Percentiles rank a stretch among this genome's conserved stretches.
Conservation (phyloP, 2,797 vertebrate genomes). For the Enteromius treurensis region DNA sequence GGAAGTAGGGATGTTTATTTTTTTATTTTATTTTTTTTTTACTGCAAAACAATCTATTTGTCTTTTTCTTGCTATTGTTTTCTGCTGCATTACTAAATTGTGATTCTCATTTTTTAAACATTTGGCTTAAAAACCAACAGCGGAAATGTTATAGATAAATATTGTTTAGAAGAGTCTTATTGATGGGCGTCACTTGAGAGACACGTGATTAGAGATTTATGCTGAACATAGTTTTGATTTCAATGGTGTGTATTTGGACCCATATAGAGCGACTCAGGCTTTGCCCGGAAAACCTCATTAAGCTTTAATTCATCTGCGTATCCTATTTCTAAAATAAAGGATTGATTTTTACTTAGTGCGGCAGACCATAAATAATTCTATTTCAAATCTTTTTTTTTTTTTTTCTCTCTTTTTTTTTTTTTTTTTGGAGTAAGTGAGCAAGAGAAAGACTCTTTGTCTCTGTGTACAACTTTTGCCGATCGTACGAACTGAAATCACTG, state of each 20-base stretch:
- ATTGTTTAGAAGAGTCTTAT: conserved; percentile 1
- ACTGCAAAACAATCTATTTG: background rate
- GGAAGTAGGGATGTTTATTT: background rate
- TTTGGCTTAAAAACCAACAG: background rate
- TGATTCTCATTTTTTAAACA: background rate
- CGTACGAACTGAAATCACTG: background rate
- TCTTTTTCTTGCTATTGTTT: conserved; percentile 1
- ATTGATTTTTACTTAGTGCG: conserved; percentile 82
- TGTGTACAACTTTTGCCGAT: background rate
- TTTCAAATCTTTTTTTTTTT: conserved; percentile 77
- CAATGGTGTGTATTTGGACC: conserved; percentile 20
- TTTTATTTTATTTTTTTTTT: no score
- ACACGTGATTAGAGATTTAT: background rate
- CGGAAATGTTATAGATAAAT: background rate
- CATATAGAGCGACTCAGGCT: conserved; percentile 53
- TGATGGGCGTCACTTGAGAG: background rate
- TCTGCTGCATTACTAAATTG: background rate
- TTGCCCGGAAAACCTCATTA: conserved; percentile 79
- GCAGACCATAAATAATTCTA: conserved; percentile 79
- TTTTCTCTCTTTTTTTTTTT: conserved; percentile 49
- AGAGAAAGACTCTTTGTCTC: conserved; percentile 4
- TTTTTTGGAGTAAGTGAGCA: background rate
- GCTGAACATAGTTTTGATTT: conserved; percentile 22
- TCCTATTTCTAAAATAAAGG: conserved; percentile 80
- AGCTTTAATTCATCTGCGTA: conserved; percentile 81